Conservation (phyloP, 37 sponge, comb jelly and placozoan species). For the Crambe crambe region DNA sequence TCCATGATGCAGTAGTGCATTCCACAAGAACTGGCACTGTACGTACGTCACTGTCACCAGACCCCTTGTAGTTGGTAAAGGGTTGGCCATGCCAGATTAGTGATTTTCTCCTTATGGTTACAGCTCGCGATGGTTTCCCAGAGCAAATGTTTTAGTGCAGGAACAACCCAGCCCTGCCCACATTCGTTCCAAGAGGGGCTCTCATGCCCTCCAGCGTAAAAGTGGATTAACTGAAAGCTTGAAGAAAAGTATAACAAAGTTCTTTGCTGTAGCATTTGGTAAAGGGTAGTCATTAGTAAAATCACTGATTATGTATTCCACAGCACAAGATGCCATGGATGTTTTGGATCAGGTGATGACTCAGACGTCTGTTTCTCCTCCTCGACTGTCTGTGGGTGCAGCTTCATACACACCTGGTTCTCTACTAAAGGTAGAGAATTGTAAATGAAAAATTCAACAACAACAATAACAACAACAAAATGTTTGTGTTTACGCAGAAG, state of each 20-base stretch:
- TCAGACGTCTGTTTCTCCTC: background rate
- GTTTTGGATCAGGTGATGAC: conserved; percentile 1
- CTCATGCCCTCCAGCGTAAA: conserved; percentile 36
- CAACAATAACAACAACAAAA: too few relatives aligned
- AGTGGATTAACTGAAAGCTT: conserved; percentile 29
- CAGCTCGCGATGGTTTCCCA: background rate
- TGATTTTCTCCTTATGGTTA: too few relatives aligned
- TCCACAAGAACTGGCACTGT: too few relatives aligned
- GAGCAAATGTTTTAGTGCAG: background rate
- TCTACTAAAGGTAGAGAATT: conserved; percentile 10
- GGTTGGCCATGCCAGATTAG: too few relatives aligned
- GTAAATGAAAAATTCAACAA: too few relatives aligned
- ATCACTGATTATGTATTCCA: background rate
- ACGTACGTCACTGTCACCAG: too few relatives aligned
- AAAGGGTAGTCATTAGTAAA: background rate
- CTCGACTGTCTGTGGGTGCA: background rate
- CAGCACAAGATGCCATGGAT: background rate
- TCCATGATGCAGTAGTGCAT: too few relatives aligned
- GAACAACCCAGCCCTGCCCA: conserved; percentile 32
- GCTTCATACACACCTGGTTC: conserved; percentile 8
- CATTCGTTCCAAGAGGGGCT: conserved; percentile 14
- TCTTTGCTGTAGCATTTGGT: background rate
- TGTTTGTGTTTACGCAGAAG: too few relatives aligned
- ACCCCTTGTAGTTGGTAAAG: too few relatives aligned
- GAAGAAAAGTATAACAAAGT: conserved; percentile 16